Evolutionary conservation across 2,113 vertebrate genomes (phyloP).

Genomic region (Hemibagrus wyckioides): DNA sequence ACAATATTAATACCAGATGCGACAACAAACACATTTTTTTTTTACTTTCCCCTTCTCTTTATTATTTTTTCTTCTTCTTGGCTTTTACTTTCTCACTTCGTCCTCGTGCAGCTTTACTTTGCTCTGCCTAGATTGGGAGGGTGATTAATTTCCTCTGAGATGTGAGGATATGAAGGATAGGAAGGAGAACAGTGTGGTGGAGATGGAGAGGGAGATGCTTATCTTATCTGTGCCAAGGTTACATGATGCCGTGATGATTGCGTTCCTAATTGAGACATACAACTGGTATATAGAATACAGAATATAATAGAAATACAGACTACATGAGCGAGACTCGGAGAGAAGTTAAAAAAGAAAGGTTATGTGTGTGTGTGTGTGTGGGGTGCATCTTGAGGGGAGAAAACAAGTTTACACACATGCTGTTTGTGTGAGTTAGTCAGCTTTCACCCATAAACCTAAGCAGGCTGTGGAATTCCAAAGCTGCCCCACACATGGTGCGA

Average conservation of each 20-base stretch:
- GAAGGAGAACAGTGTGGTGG: not conserved
- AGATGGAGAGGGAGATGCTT: conserved; percentile 2
- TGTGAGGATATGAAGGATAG: conserved; percentile 12
- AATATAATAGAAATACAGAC: not conserved
- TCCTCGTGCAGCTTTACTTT: not conserved
- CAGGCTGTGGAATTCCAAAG: conserved; percentile 38
- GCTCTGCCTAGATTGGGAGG: not conserved
- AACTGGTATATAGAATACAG: no score
- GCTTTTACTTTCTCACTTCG: not conserved
- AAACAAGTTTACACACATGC: conserved; percentile 18
- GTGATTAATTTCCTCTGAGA: conserved; percentile 15
- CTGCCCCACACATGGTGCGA: conserved; percentile 60
- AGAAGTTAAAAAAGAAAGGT: not conserved
- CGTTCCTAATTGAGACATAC: not conserved
- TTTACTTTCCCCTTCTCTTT: conserved; percentile 42
- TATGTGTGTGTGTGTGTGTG: not conserved
- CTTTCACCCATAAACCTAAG: conserved; percentile 56
- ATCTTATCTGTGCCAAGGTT: conserved; percentile 24
- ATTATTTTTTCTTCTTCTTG: not conserved
- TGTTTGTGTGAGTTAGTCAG: conserved; percentile 40
- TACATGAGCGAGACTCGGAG: not conserved
- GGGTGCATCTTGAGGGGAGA: not conserved
- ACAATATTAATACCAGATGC: conserved; percentile 89
- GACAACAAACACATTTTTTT: conserved; percentile 77
- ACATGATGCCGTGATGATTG: not conserved